phyloP scores from a whole-genome alignment of 2,113 vertebrate genomes.

The Haplochromis burtoni region DNA sequence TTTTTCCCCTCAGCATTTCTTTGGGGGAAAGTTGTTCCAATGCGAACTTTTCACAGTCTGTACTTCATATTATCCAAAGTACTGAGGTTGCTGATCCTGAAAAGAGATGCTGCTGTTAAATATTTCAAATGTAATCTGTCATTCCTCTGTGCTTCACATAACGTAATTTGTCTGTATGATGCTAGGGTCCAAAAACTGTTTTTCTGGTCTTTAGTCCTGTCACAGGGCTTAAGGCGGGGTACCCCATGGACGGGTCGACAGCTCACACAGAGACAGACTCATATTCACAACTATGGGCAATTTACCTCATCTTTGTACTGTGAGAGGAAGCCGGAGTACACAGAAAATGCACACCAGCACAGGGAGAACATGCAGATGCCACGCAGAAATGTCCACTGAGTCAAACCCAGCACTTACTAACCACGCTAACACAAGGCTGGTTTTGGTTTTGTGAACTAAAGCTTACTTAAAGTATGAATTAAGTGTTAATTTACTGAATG shows the following conservation, averaged over 20 bases:
- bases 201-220: background rate
- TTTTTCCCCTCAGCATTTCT: background rate
- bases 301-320: background rate
- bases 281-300: background rate
- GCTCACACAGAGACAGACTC: background rate
- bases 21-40: background rate
- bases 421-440: fast-evolving
- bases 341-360: background rate
- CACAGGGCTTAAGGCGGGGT: background rate
- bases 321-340: background rate
- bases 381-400: background rate
- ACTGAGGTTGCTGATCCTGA: background rate
- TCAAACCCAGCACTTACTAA: background rate
- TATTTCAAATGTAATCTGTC: background rate
- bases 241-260: background rate
- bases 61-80: background rate
- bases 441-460: background rate
- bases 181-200: background rate
- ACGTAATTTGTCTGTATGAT: background rate
- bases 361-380: background rate
- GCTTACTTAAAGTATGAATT: background rate
- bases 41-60: background rate
- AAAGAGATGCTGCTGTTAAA: background rate
- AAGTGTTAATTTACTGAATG: background rate
- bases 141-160: background rate